A percentile compares a stretch with the other conserved stretches of the same genome.
phyloP scores from a whole-genome alignment of 2,113 vertebrate species.

The Alexandromys fortis region DNA sequence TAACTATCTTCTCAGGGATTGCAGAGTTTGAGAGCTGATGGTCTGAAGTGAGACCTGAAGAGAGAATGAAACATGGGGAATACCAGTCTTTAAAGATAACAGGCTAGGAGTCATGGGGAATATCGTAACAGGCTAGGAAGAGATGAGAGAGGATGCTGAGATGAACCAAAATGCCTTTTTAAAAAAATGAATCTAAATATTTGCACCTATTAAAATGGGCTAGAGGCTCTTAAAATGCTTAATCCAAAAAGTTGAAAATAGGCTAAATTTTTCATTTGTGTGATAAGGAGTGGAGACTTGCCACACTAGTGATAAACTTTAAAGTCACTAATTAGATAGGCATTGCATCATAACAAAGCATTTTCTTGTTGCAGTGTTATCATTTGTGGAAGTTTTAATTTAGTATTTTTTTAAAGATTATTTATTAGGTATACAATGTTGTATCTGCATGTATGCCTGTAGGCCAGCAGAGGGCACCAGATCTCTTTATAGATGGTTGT shows the following conservation, averaged over 20 bases:
- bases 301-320: neutral
- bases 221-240: neutral
- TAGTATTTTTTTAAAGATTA: neutral
- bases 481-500: too few species aligned
- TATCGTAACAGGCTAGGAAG: neutral
- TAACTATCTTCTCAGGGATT: neutral
- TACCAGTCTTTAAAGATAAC: neutral
- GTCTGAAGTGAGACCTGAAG: conserved; percentile 10
- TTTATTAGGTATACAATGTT: too few species aligned
- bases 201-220: conserved; percentile 21
- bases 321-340: conserved; percentile 18
- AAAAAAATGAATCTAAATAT: conserved; percentile 17
- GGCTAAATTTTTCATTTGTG: conserved; percentile 6
- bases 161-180: conserved; percentile 29
- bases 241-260: conserved; percentile 43
- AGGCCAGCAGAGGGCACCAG: too few species aligned
- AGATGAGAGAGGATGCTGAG: neutral
- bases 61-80: neutral
- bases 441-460: too few species aligned
- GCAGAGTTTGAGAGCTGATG: conserved; percentile 7
- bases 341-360: neutral
- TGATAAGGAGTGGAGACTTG: conserved; percentile 20
- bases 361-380: neutral
- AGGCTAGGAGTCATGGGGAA: neutral
- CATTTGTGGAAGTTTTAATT: conserved; percentile 35